These are phyloP conservation scores for Chromis chromis DNA, from an alignment of 2,797 vertebrate genomes.

Conservation along the genomic window DNA sequence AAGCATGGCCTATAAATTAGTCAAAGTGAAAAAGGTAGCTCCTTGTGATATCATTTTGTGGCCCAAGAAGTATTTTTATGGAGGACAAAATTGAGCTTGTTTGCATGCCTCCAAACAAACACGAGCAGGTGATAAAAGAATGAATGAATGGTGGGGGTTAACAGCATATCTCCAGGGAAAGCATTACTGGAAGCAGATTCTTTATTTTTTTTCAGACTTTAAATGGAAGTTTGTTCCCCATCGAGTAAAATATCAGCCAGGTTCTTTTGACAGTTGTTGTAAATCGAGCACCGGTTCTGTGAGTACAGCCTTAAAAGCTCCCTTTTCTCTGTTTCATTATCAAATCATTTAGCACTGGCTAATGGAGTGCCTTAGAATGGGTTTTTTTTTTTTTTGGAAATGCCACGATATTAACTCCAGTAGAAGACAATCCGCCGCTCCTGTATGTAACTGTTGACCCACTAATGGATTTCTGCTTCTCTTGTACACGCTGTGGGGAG, in stretches of 20 bases:
- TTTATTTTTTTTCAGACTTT: constrained; percentile 14
- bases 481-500: constrained; percentile 3
- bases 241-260: constrained; percentile 28
- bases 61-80: constrained; percentile 44
- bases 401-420: constrained; percentile 23
- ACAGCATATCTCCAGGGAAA: constrained; percentile 23
- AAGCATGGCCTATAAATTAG: constrained; percentile 49
- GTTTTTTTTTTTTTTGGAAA: constrained; percentile 13
- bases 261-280: constrained; percentile 3
- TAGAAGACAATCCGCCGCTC: constrained; percentile 11
- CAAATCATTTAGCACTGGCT: constrained; percentile 15
- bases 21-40: constrained; percentile 39
- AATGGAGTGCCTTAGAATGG: constrained; percentile 24
- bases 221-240: constrained; percentile 28
- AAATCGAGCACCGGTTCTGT: constrained; percentile 19
- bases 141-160: constrained; percentile 18
- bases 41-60: constrained; percentile 34
- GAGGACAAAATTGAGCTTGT: constrained; percentile 49
- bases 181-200: constrained; percentile 5
- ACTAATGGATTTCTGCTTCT: constrained; percentile 55
- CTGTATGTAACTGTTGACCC: constrained; percentile 36
- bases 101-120: constrained; percentile 41
- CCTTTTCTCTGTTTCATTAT: not conserved
- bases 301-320: constrained; percentile 9
- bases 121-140: not conserved